A percentile compares a stretch with the other conserved stretches of the same genome.
Evolutionary conservation across 2,113 vertebrate genomes (phyloP).

Genomic region (Nothoprocta pentlandii): DNA sequence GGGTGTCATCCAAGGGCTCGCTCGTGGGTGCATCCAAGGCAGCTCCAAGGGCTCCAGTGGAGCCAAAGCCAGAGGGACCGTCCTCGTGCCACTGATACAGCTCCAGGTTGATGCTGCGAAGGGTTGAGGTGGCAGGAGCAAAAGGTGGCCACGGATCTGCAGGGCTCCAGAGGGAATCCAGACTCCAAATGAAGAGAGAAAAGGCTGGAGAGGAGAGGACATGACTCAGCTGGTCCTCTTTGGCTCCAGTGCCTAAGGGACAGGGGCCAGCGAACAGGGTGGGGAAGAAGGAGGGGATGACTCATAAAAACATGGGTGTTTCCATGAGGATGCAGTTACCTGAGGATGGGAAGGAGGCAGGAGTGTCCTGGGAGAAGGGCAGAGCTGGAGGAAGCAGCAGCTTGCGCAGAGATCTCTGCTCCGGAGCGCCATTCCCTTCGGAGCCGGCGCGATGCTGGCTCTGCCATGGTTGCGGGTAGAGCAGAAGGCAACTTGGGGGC

Average conservation of each 20-base stretch:
- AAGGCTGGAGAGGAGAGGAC: constrained; percentile 56
- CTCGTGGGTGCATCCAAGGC: background rate
- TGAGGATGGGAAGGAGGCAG: constrained; percentile 61
- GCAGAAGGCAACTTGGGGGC: constrained; percentile 56
- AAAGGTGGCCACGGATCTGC: background rate
- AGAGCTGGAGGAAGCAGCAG: constrained; percentile 10
- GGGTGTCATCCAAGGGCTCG: background rate
- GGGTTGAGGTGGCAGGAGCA: background rate
- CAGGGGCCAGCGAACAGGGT: constrained; percentile 7
- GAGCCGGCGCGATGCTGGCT: constrained; percentile 9
- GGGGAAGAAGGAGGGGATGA: background rate
- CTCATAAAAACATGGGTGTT: constrained; percentile 62
- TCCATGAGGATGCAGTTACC: constrained; percentile 70
- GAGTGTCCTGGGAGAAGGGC: background rate
- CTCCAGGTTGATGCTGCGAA: background rate
- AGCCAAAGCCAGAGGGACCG: background rate
- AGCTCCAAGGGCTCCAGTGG: background rate
- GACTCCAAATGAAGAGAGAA: constrained; percentile 59
- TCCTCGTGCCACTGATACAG: background rate
- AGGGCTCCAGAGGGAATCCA: constrained; percentile 36
- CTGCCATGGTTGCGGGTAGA: constrained; percentile 30
- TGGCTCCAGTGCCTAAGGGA: constrained; percentile 41
- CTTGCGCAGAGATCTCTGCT: constrained; percentile 8
- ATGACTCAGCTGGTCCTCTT: constrained; percentile 46
- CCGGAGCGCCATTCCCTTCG: constrained; percentile 48